Conservation (phyloP, 1,140 invertebrate species). For the Rhagoletis pomonella region DNA sequence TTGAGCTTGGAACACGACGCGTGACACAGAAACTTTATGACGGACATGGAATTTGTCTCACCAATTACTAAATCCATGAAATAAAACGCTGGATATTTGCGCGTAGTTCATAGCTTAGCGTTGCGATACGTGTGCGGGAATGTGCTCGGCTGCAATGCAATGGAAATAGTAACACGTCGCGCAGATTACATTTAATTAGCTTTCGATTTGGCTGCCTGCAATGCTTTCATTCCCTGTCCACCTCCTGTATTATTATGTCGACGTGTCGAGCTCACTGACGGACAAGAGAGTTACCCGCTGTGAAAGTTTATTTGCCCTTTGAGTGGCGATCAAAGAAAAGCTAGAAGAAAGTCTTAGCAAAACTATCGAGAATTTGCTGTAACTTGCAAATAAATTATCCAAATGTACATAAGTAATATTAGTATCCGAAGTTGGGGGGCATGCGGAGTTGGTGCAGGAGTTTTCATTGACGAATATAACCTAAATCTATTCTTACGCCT, state of each 20-base stretch:
- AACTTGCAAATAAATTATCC: too few relatives aligned
- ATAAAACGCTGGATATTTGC: slow-evolving; percentile 23
- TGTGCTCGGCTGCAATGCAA: neutral
- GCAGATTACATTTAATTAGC: slow-evolving; percentile 53
- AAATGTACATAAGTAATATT: too few relatives aligned
- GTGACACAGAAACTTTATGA: slow-evolving; percentile 3
- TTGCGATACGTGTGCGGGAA: slow-evolving; percentile 7
- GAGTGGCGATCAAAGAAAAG: neutral
- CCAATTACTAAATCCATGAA: slow-evolving; percentile 35
- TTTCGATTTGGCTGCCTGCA: slow-evolving; percentile 30
- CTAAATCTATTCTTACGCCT: too few relatives aligned
- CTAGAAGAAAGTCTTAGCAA: too few relatives aligned
- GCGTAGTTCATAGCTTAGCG: neutral
- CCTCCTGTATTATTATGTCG: neutral
- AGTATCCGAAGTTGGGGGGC: too few relatives aligned
- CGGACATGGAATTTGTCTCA: slow-evolving; percentile 37
- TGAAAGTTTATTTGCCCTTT: neutral
- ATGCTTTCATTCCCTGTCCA: neutral
- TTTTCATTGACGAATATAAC: too few relatives aligned
- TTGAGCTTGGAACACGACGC: slow-evolving; percentile 41
- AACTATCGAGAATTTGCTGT: too few relatives aligned
- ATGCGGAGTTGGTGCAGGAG: too few relatives aligned
- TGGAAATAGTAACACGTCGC: slow-evolving; percentile 40
- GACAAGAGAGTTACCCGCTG: neutral
- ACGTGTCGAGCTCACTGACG: neutral